phyloP scores from a whole-genome alignment of 2,113 vertebrate genomes.

The Dryoscopus gambensis region DNA sequence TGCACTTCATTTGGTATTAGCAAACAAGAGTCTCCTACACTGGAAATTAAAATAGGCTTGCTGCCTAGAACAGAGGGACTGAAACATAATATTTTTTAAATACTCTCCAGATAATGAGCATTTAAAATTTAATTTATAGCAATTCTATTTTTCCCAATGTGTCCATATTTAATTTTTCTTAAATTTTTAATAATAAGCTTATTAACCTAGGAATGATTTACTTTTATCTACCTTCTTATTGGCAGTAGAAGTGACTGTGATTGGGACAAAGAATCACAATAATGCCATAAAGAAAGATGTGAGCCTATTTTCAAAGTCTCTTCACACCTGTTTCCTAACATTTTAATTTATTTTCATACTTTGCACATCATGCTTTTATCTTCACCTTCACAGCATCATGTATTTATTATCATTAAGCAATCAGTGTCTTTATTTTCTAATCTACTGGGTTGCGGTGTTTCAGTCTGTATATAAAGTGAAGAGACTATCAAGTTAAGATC shows the following conservation, averaged over 20 bases:
- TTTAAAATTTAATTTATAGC: conserved; percentile 21
- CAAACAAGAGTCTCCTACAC: background rate
- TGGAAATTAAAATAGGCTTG: conserved; percentile 7
- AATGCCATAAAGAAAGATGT: background rate
- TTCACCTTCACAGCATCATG: background rate
- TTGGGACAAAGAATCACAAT: background rate
- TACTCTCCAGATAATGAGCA: background rate
- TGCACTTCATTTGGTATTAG: background rate
- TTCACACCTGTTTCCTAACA: background rate
- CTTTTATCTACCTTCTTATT: background rate
- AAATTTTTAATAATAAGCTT: background rate
- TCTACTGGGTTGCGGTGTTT: background rate
- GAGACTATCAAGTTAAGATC: conserved; percentile 11
- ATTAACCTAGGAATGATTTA: background rate
- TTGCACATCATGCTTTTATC: background rate
- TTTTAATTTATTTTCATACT: background rate
- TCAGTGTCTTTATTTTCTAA: conserved; percentile 8
- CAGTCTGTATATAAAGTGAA: background rate
- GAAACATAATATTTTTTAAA: background rate
- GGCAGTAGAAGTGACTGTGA: background rate
- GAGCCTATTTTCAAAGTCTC: background rate
- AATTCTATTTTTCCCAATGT: background rate
- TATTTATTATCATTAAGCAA: background rate
- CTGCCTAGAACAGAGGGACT: background rate
- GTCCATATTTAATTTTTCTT: conserved; percentile 4